Base-by-base conservation (phyloP, 2,113 vertebrate genomes). In the Seriola quinqueradiata region DNA sequence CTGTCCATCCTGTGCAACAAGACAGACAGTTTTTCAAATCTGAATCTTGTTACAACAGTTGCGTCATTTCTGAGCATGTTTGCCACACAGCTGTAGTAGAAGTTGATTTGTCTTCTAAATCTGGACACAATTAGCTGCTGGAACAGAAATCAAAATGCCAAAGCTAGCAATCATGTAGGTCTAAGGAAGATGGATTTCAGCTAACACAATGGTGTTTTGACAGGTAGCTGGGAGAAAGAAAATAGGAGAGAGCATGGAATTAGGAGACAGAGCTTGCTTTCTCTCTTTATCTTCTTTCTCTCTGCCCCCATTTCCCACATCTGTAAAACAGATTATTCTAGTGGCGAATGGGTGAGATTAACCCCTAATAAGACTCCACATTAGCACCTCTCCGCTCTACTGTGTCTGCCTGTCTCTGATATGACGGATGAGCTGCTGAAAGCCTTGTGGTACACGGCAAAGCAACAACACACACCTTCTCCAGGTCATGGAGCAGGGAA, bases 121-220 rank as follows among this genome's bases (percentile, higher is more conserved):
- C 90, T 91, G 88, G 89, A 90, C 76, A 84, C 84, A 86, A 88
- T 91, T 89, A 86, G 81, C 13, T 34, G 64, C 65, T 82, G 87
- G 87, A 90, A 55, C 32, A 75, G 75, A 76, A 88, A 79, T 86
- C 60, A 44, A 79, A 93, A 84, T 82, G 84, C 82, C 86, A 88
- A 73, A 85, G 82, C 59, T 1, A 67, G 61, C 84, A 73, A 85
- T 54, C 74, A 75, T 50, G 79, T 57, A 58, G 77, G 75, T 70
- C 65, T 68, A 68, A 89, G 78, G 70, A 86, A 84, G 80, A 84
- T 42, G 54, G 61, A 82, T 81, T 75, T 82, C 54, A 81, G 70
- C 69, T 21, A 28, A 36, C 66, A 83, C 74, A 46, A 19, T 60
- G 46, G 32, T 84, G 65, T 89, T 89, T 83, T 85, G 82, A 90